Evolutionary conservation across 2,888 invertebrate species (phyloP), one percentile per base, ranked within the genome.

Genomic region (Trisateles emortualis): DNA sequence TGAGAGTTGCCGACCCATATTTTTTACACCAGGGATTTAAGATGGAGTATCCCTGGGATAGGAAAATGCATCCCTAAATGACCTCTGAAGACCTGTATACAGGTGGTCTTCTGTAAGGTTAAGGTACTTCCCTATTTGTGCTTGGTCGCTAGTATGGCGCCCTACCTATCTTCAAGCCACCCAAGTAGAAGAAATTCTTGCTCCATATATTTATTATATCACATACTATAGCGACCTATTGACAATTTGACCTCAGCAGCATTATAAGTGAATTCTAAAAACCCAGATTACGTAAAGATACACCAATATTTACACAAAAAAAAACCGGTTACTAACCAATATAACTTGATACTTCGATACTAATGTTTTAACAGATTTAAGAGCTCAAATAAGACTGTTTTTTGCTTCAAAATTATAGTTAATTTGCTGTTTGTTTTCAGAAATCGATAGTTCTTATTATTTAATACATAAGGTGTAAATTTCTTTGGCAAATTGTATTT

Each of bases 201-300:
- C 13, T 24, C 24, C 0, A 8, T 3, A n/a, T 19, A 24, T 13
- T 24, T 24, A 24, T 24, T 13, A 26, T 41, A 3, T 24, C 24
- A 29, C 29, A 9, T 6, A 9, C 16, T 26, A 41, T 29, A 9
- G 8, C 16, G 14, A 35, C 33, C 36, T 26, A 36, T 26, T 45
- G 36, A 26, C 36, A 17, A 24, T 36, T 22, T 61, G 62, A 66
- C 65, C 61, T 65, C 39, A 22, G 19, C 8, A 8, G 33, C 35
- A 52, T 60, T 58, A 56, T 40, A 43, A 35, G 6, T 9, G 0
- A 59, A 47, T 48, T 55, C 41, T 24, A 39, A 40, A 59, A 57
- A 66, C 58, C 41, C 36, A 54, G 22, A 69, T 68, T 68, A 50
- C 41, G 66, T 22, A 63, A 64, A 45, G 33, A 14, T 3, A 49